Conservation (phyloP, 2,113 vertebrate genomes). For the Toxotes jaculatrix region DNA sequence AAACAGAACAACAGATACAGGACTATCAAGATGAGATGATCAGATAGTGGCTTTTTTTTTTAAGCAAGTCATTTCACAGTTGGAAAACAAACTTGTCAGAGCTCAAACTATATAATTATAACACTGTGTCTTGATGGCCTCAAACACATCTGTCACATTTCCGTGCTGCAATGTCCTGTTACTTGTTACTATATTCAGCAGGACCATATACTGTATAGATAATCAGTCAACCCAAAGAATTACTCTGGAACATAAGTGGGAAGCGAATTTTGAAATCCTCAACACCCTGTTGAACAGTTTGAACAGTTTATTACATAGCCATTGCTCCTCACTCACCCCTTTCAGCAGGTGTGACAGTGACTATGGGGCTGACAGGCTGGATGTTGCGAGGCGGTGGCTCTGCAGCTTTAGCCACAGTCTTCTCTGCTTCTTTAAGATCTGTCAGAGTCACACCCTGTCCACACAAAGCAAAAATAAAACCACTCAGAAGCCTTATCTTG, state of each 20-base stretch:
- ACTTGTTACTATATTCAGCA: no score
- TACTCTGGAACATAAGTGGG: neutral
- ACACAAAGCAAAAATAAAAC: slow-evolving; percentile 11
- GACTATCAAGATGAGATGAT: neutral
- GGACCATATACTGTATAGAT: no score
- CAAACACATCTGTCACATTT: no score
- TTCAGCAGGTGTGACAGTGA: slow-evolving; percentile 82
- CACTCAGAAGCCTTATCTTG: neutral
- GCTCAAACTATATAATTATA: neutral
- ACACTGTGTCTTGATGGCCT: neutral
- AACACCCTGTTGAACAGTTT: neutral
- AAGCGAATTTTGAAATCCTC: no score
- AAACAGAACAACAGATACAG: rapidly evolving
- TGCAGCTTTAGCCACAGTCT: slow-evolving; percentile 72
- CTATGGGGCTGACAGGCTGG: slow-evolving; percentile 83
- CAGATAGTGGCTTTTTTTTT: no score
- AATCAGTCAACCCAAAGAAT: neutral
- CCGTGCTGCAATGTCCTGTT: no score
- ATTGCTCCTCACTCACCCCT: slow-evolving; percentile 74
- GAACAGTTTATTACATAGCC: neutral
- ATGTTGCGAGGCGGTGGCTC: slow-evolving; percentile 74
- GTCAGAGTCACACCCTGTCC: slow-evolving; percentile 92
- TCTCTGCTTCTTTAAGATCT: slow-evolving; percentile 92
- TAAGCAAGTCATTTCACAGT: neutral
- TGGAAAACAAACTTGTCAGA: no score